phyloP scores from a whole-genome alignment of 2,888 invertebrate genomes.

The Melinaea marsaeus region DNA sequence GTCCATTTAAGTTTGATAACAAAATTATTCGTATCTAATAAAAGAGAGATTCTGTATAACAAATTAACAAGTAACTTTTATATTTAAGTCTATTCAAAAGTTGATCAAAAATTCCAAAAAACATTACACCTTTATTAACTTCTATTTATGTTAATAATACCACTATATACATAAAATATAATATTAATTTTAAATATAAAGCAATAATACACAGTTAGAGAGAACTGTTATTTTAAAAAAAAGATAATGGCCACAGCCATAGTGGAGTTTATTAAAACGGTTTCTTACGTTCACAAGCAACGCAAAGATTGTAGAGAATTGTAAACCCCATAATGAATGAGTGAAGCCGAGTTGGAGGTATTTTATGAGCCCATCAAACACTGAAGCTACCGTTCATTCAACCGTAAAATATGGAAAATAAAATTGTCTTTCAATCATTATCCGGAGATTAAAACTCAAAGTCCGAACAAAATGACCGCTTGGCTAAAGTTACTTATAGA shows the following conservation, averaged over 20 bases:
- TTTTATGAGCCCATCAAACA: slow-evolving; percentile 58
- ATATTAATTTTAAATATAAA: no score
- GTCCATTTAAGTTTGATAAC: slow-evolving; percentile 4
- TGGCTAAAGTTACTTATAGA: slow-evolving; percentile 14
- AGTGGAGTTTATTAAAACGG: slow-evolving; percentile 24
- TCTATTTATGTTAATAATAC: no score
- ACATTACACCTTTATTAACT: no score
- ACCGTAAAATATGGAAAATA: slow-evolving; percentile 32
- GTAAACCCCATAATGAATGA: slow-evolving; percentile 36
- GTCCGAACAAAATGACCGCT: slow-evolving; percentile 18
- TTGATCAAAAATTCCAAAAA: no score
- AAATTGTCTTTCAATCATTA: slow-evolving; percentile 31
- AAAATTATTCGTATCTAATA: background rate
- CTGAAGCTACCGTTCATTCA: slow-evolving; percentile 54
- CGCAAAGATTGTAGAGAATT: slow-evolving; percentile 37
- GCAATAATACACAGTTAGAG: no score
- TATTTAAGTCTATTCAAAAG: no score
- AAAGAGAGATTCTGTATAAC: no score
- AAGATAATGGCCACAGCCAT: slow-evolving; percentile 4
- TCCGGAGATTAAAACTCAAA: slow-evolving; percentile 18
- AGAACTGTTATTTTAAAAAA: no score
- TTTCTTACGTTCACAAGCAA: slow-evolving; percentile 29
- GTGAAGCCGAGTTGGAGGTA: slow-evolving; percentile 30
- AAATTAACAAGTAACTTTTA: no score
- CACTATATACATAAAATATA: no score